Conservation (phyloP, 1,140 invertebrate species). For the Bombus affinis region DNA sequence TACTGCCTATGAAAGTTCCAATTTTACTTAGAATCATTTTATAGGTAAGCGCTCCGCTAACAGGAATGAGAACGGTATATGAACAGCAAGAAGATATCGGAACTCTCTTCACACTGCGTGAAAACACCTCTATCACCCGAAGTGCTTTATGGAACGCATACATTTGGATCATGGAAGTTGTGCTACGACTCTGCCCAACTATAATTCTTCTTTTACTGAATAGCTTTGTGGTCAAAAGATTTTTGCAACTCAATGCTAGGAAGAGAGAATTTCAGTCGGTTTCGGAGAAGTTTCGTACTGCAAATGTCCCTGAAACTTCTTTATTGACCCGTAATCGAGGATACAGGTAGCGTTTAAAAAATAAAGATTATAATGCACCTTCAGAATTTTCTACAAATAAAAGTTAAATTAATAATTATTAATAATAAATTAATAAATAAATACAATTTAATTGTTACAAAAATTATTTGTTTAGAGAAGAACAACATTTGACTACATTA, state of each 20-base stretch:
- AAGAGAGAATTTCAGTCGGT: slow-evolving; percentile 49
- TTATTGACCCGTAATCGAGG: slow-evolving; percentile 56
- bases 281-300: slow-evolving; percentile 44
- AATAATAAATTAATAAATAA: not conserved
- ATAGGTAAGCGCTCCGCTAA: slow-evolving; percentile 50
- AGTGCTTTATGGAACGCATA: slow-evolving; percentile 43
- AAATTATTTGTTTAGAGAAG: slow-evolving; percentile 50
- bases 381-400: not conserved
- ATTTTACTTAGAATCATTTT: not conserved
- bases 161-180: slow-evolving; percentile 56
- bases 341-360: slow-evolving; percentile 42
- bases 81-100: not conserved
- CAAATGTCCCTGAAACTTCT: slow-evolving; percentile 45
- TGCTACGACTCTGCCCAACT: slow-evolving; percentile 43
- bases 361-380: not conserved
- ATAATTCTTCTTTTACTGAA: slow-evolving; percentile 52
- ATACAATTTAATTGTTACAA: not conserved
- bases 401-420: not conserved
- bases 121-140: slow-evolving; percentile 39
- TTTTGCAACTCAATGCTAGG: slow-evolving; percentile 52
- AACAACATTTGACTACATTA: slow-evolving; percentile 56
- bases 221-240: slow-evolving; percentile 51
- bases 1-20: not conserved
- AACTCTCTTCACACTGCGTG: slow-evolving; percentile 39
- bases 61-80: slow-evolving; percentile 55